Percentiles rank a stretch among this genome's conserved stretches.
Conservation (phyloP, 2,113 vertebrate genomes). For the Zapornia atra region DNA sequence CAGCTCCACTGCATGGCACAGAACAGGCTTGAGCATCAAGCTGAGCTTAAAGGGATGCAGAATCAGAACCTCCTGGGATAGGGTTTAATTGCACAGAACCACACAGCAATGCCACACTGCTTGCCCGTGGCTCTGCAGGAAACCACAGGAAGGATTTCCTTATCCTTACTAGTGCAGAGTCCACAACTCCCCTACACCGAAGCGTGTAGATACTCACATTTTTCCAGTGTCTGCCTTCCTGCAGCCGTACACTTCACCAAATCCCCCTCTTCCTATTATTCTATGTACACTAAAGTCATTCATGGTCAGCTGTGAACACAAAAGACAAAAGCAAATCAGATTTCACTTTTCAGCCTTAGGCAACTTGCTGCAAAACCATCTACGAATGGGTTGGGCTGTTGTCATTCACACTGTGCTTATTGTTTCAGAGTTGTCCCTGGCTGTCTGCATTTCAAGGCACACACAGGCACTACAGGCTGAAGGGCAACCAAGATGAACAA, state of each 20-base stretch:
- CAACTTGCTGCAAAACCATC: not conserved
- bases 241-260: slow-evolving; percentile 98
- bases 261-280: slow-evolving; percentile 96
- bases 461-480: not conserved
- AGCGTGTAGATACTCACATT: slow-evolving; percentile 82
- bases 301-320: slow-evolving; percentile 89
- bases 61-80: not conserved
- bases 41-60: not conserved
- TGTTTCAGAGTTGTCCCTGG: not conserved
- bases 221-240: slow-evolving; percentile 99
- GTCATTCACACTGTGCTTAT: not conserved
- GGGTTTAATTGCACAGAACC: not conserved
- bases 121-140: not conserved
- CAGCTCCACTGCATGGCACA: not conserved
- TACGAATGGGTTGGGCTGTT: not conserved
- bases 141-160: not conserved
- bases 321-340: not conserved
- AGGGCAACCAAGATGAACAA: not conserved
- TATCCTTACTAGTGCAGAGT: not conserved
- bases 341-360: not conserved
- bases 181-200: not conserved
- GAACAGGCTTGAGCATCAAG: not conserved
- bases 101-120: rapidly evolving
- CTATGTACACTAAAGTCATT: slow-evolving; percentile 99
- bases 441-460: not conserved